Conservation (phyloP, 2,113 vertebrate genomes). For the Vombatus ursinus region DNA sequence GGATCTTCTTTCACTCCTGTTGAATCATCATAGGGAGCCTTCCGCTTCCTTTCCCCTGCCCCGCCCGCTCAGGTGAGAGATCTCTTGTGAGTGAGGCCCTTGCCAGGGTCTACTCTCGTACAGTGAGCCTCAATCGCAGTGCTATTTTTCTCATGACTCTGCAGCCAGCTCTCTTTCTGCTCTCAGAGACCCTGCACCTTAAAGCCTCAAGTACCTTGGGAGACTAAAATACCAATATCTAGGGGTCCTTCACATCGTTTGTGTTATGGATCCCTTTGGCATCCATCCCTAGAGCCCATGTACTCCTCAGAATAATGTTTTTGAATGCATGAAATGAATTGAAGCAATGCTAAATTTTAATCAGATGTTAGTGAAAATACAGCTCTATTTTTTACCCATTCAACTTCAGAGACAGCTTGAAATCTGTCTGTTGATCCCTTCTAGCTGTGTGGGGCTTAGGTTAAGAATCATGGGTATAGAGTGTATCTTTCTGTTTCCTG, state of each 20-base stretch:
- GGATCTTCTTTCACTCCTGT: not conserved
- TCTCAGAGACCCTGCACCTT: not conserved
- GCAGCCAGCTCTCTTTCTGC: not conserved
- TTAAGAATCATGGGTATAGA: not conserved
- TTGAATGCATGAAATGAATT: not conserved
- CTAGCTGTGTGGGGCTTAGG: not conserved
- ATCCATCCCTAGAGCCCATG: not conserved
- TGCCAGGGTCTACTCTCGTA: not conserved
- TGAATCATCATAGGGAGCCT: not conserved
- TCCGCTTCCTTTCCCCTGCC: not conserved
- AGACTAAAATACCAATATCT: not conserved
- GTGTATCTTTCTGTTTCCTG: not conserved
- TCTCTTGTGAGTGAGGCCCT: not conserved
- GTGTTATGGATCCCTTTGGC: not conserved
- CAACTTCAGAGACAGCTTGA: not conserved
- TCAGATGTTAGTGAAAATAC: not conserved
- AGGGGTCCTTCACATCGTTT: not conserved
- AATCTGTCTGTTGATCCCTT: not conserved
- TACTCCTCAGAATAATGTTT: not conserved
- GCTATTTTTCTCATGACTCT: not conserved
- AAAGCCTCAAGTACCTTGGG: not conserved
- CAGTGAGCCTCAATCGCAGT: not conserved
- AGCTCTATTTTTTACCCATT: not conserved
- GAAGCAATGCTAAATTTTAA: not conserved
- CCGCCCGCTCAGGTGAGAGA: not conserved